Evolutionary conservation across 2,888 invertebrate species (phyloP), one percentile per base, ranked within the genome.

Genomic region (Odontomyia ornata): DNA sequence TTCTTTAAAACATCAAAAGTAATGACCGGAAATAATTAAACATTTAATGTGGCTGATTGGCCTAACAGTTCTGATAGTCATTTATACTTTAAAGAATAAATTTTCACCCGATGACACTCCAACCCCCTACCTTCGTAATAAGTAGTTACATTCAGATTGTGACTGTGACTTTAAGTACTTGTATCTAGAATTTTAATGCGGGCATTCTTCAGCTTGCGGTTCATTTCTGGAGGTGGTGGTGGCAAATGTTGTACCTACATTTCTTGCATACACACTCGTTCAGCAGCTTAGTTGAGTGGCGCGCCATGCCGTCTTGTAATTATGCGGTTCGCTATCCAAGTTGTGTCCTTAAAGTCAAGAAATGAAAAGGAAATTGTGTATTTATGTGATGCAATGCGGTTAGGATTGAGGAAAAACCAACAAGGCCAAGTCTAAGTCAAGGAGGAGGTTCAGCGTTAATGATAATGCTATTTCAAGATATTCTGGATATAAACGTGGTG

Each of bases 301-400:
- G 30, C 28, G 25, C 46, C 43, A 57, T 36, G 43, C 36, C 27
- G 73, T 60, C 73, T 57, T 73, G 73, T 60, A 73, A 73, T 73
- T 73, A 73, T 73, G 73, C 73, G 73, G 73, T 60, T 57, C 18
- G 73, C 30, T 73, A 46, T 73, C 57, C 60, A 23, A 30, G 27
- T 60, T 36, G 73, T 46, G 36, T 57, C 73, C 73, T 73, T 73
- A 60, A 57, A 73, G 47, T 23, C 73, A 36, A 73, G 73, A 73
- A 69, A 57, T 73, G 60, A 73, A 47, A 69, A 73, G 73, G 57
- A 73, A 73, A 73, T 73, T 73, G 57, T 36, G 43, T 73, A 73
- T 73, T 73, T 73, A 73, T 73, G 73, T 60, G 73, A 73, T 73
- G 57, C 73, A 73, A 57, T 73, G 73, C 73, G 43, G 73, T 73